Evolutionary conservation across 2,113 vertebrate genomes (phyloP).

Genomic region (Morone saxatilis): DNA sequence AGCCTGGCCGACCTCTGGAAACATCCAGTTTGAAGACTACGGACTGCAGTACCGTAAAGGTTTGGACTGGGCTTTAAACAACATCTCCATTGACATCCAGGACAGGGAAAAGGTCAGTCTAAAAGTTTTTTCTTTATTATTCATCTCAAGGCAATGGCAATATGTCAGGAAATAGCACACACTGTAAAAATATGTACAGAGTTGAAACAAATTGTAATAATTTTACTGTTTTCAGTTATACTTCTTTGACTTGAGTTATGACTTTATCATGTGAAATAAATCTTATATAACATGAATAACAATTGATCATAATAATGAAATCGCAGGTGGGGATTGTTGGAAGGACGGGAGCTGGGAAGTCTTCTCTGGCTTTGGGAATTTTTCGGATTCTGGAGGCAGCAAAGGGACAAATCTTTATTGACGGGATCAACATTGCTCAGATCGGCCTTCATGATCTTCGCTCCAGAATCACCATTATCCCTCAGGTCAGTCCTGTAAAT

Average conservation of each 20-base stretch:
- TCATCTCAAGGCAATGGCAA: not conserved
- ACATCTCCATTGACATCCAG: slow-evolving; percentile 81
- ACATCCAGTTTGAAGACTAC: slow-evolving; percentile 85
- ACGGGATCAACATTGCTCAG: slow-evolving; percentile 85
- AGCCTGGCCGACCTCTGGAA: slow-evolving; percentile 86
- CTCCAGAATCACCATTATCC: slow-evolving; percentile 88
- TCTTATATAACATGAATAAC: not conserved
- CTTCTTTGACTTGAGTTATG: not conserved
- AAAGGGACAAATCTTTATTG: slow-evolving; percentile 86
- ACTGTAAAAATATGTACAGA: accelerated
- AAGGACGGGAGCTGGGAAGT: slow-evolving; percentile 92
- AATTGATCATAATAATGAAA: not conserved
- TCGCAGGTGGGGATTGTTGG: slow-evolving; percentile 91
- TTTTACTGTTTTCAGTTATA: not conserved
- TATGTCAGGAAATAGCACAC: not conserved
- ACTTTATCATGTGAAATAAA: not conserved
- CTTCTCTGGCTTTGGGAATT: slow-evolving; percentile 86
- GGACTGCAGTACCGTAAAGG: slow-evolving; percentile 88
- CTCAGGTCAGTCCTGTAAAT: slow-evolving; percentile 80
- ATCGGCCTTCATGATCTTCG: slow-evolving; percentile 89
- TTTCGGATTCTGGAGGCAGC: slow-evolving; percentile 89
- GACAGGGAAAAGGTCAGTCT: slow-evolving; percentile 87
- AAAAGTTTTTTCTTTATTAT: not conserved
- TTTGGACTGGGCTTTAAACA: slow-evolving; percentile 86
- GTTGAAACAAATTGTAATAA: not conserved